Evolutionary conservation across 2,888 invertebrate genomes (phyloP).

Genomic region (Sussaba pulchella): DNA sequence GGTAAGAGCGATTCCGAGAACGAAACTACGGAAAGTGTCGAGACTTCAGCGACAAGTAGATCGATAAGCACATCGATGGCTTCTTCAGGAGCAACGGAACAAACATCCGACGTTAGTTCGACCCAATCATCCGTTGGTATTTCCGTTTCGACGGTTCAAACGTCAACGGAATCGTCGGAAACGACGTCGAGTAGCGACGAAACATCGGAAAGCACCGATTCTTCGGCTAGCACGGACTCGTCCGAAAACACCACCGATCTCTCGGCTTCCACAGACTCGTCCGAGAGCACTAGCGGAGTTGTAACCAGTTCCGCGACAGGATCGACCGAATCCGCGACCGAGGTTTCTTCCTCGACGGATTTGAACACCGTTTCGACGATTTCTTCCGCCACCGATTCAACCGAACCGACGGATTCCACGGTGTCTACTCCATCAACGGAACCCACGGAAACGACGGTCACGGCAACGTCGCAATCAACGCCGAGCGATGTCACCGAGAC

Average conservation of each 20-base stretch:
- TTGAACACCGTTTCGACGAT: slow-evolving; percentile 40
- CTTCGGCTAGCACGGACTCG: slow-evolving; percentile 3
- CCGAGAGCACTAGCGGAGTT: slow-evolving; percentile 52
- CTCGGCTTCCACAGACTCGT: slow-evolving; percentile 46
- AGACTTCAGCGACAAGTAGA: slow-evolving; percentile 67
- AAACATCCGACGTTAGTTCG: slow-evolving; percentile 73
- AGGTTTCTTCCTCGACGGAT: slow-evolving; percentile 62
- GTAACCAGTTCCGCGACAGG: slow-evolving; percentile 27
- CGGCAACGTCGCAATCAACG: slow-evolving; percentile 55
- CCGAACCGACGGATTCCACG: slow-evolving; percentile 69
- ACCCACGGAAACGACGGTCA: slow-evolving; percentile 48
- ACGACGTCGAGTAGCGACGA: slow-evolving; percentile 65
- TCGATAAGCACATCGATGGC: slow-evolving; percentile 69
- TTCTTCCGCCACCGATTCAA: slow-evolving; percentile 64
- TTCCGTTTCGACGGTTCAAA: slow-evolving; percentile 43
- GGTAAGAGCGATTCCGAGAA: slow-evolving; percentile 65
- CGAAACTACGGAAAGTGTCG: slow-evolving; percentile 64
- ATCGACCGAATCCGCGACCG: slow-evolving; percentile 57
- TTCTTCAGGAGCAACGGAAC: slow-evolving; percentile 65
- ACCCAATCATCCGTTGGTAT: slow-evolving; percentile 44
- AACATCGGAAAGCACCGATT: slow-evolving; percentile 57
- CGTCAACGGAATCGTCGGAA: slow-evolving; percentile 43
- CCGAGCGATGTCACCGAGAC: slow-evolving; percentile 64
- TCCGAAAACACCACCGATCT: slow-evolving; percentile 11
- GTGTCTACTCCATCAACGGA: slow-evolving; percentile 69